phyloP scores from a whole-genome alignment of 2,113 vertebrate species.

The Megaleporinus macrocephalus region DNA sequence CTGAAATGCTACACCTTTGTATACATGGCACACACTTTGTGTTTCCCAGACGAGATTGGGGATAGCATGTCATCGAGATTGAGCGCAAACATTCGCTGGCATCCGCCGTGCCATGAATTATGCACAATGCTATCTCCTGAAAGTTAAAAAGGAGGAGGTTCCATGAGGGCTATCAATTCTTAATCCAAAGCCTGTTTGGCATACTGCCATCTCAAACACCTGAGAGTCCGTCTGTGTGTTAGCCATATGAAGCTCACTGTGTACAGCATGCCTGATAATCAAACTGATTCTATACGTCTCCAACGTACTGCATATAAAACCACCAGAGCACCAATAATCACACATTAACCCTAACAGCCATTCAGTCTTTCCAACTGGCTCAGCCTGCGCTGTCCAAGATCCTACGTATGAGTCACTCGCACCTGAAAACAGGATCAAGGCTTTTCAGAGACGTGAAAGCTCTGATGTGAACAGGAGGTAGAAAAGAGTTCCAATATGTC shows the following conservation, averaged over 20 bases:
- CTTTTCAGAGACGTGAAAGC: no score
- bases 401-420: neutral
- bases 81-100: slow-evolving; percentile 64
- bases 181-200: slow-evolving; percentile 62
- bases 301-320: neutral
- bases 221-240: neutral
- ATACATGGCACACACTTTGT: neutral
- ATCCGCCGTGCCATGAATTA: slow-evolving; percentile 71
- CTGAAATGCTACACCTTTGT: neutral
- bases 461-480: no score
- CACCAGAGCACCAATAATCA: no score
- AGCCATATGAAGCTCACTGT: neutral
- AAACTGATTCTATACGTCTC: neutral
- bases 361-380: neutral
- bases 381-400: neutral
- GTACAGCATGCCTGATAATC: neutral
- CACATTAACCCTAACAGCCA: neutral
- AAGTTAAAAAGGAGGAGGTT: slow-evolving; percentile 67
- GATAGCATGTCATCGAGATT: slow-evolving; percentile 67
- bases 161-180: slow-evolving; percentile 69
- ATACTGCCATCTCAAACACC: neutral
- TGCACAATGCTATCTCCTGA: slow-evolving; percentile 65
- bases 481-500: no score
- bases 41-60: slow-evolving; percentile 53
- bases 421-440: no score